Base-by-base conservation (phyloP, 1,140 invertebrate genomes). In the Camponotus floridanus region DNA sequence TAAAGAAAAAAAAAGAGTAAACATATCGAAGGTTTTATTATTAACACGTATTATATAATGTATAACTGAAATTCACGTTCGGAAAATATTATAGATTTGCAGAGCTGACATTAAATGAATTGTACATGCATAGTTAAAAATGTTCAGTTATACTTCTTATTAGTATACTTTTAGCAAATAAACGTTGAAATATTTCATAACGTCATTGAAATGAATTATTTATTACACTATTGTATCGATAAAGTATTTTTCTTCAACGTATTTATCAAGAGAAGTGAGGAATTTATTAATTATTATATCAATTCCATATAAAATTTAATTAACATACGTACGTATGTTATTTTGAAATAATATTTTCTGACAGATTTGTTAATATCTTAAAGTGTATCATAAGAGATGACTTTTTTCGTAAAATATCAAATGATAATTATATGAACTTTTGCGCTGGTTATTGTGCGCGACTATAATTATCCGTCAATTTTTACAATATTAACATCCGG, bases 401-500 rank as follows among this genome's bases (percentile, higher is more conserved):
- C 26, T 45, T 51, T 8, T 68, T 55, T 68, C 33, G 7, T n/a
- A 48, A 48, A 42, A 13, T 18, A n/a, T 26, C 6, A 67, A 67
- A n/a, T 1, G n/a, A 39, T 55, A 39, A 6, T 9, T n/a, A 21
- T 39, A 18, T 51, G 5, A 57, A 8, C 48, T 80, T 21, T 68
- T 13, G 2, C 13, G 8, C 39, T 11, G 8, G 33, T 80, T 57
- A 33, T 42, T 2, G 0, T 55, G 45, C 11, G 42, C 31, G 15
- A 67, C 42, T 0, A 51, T 11, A 6, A 7, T 5, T 45, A 80
- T 57, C 21, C 33, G 21, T 62, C 57, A 62, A 36, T 9, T 8
- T 68, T 33, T n/a, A 57, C 15, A 36, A 80, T 70, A 21, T 48
- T 33, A 70, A 80, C 48, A 39, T 80, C 76, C 76, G 45, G 45